Conservation (phyloP, 2,888 invertebrate species). For the Chorisops tibialis region DNA sequence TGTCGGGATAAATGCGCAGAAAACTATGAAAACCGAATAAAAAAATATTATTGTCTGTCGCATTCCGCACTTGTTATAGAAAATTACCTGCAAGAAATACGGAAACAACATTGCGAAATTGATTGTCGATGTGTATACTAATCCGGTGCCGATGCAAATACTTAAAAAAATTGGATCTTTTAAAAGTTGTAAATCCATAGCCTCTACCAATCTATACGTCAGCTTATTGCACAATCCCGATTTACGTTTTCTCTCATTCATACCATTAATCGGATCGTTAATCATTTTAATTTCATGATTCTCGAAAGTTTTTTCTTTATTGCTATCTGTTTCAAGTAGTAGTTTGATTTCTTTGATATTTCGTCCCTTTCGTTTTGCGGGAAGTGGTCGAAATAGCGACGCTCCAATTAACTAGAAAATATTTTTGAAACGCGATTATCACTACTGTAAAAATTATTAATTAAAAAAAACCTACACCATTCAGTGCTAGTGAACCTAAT, state of each 20-base stretch:
- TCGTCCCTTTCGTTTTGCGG: conserved; percentile 48
- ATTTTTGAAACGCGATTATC: not conserved
- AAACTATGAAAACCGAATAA: conserved; percentile 36
- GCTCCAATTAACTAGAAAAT: conserved; percentile 57
- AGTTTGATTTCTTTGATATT: conserved; percentile 44
- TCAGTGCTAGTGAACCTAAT: conserved; percentile 61
- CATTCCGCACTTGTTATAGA: not conserved
- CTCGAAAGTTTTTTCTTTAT: conserved; percentile 24
- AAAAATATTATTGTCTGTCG: not conserved
- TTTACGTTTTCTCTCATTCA: not conserved
- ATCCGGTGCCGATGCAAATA: conserved; percentile 63
- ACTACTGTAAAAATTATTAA: not conserved
- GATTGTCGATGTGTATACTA: conserved; percentile 65
- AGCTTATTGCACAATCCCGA: conserved; percentile 38
- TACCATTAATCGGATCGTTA: not conserved
- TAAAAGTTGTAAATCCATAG: conserved; percentile 64
- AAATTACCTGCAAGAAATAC: conserved; percentile 60
- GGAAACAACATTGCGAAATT: conserved; percentile 70
- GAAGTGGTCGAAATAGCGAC: conserved; percentile 59
- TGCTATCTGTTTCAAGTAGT: conserved; percentile 37
- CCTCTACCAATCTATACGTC: conserved; percentile 46
- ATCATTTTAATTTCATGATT: conserved; percentile 14
- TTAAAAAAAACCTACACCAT: conserved; percentile 56
- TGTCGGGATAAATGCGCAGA: conserved; percentile 50
- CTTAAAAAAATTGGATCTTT: conserved; percentile 63